A percentile compares a stretch with the other conserved stretches of the same genome.
Conservation (phyloP, 2,888 invertebrate genomes). For the Hylaea fasciaria region DNA sequence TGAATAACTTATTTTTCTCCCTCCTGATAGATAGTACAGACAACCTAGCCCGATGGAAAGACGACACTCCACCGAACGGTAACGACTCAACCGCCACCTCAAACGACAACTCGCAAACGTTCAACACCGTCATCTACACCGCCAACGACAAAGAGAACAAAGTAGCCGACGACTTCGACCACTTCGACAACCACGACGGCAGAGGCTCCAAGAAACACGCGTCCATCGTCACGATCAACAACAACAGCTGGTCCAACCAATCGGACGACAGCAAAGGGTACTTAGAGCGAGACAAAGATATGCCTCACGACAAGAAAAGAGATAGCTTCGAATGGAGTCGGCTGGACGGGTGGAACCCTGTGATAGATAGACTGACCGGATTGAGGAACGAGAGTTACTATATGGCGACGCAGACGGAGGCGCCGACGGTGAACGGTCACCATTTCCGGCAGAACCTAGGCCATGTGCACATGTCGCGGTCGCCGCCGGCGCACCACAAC, state of each 20-base stretch:
- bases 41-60: constrained; percentile 82
- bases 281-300: constrained; percentile 78
- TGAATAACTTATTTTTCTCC: background rate
- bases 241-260: constrained; percentile 82
- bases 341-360: constrained; percentile 92
- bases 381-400: constrained; percentile 97
- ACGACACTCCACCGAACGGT: constrained; percentile 81
- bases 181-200: constrained; percentile 62
- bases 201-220: constrained; percentile 75
- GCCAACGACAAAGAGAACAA: constrained; percentile 75
- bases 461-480: constrained; percentile 75
- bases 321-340: constrained; percentile 86
- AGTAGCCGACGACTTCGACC: constrained; percentile 56
- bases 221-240: constrained; percentile 79
- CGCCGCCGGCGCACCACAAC: constrained; percentile 82
- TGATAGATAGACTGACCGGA: constrained; percentile 93
- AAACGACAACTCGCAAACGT: constrained; percentile 74
- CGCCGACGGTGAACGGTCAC: constrained; percentile 81
- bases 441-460: constrained; percentile 69
- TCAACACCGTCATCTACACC: constrained; percentile 81
- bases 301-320: constrained; percentile 75
- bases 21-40: constrained; percentile 79
- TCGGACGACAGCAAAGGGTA: constrained; percentile 81
- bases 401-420: constrained; percentile 89
- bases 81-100: constrained; percentile 75